These are phyloP conservation scores for Eudyptes chrysolophus DNA, from an alignment of 2,113 vertebrate genomes.

Conservation along the genomic window DNA sequence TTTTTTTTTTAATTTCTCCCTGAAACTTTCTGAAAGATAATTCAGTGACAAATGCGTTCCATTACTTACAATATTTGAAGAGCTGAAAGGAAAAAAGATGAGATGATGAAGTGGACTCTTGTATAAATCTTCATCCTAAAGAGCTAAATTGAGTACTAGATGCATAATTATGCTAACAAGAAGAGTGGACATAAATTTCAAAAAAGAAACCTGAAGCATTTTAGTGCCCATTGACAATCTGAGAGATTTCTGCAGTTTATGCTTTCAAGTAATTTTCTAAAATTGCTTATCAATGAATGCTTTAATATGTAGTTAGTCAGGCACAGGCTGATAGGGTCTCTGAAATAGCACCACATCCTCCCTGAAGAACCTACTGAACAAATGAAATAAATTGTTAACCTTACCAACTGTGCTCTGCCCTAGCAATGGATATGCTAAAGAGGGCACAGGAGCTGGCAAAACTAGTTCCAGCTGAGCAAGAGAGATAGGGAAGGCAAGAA, in stretches of 20 bases:
- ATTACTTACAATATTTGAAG: conserved; percentile 9
- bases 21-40: not conserved
- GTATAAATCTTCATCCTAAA: not conserved
- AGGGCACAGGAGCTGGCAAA: not conserved
- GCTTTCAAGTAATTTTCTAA: conserved; percentile 45
- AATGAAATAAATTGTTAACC: conserved; percentile 17
- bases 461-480: not conserved
- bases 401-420: not conserved
- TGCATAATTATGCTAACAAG: not conserved
- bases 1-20: not conserved
- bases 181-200: not conserved
- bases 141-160: not conserved
- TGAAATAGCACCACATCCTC: not conserved
- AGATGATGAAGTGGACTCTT: conserved; percentile 26
- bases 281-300: conserved; percentile 6
- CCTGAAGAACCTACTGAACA: not conserved
- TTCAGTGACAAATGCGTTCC: conserved; percentile 11
- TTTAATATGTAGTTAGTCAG: conserved; percentile 26
- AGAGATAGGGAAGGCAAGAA: not conserved
- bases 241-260: not conserved
- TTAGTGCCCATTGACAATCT: not conserved
- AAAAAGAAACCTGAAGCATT: not conserved
- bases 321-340: not conserved
- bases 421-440: not conserved
- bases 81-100: not conserved